Conservation (phyloP, 1,140 invertebrate species). For the Lordiphosa stackelbergi region DNA sequence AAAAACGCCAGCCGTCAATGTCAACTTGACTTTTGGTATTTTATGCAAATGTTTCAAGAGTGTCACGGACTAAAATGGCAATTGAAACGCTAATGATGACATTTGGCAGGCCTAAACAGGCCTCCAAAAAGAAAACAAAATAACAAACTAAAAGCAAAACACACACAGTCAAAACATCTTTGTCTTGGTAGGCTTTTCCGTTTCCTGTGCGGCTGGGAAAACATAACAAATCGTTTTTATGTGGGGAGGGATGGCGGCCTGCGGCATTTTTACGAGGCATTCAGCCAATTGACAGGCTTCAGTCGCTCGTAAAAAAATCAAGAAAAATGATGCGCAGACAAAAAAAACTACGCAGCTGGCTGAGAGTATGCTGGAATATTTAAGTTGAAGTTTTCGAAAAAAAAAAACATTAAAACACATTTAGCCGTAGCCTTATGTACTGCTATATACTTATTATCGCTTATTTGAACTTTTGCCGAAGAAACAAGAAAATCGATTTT, state of each 20-base stretch:
- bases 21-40: constrained; percentile 65
- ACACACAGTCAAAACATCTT: constrained; percentile 13
- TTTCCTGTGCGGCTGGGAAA: constrained; percentile 65
- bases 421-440: constrained; percentile 45
- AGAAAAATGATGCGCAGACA: constrained; percentile 71
- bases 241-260: constrained; percentile 21
- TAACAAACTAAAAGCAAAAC: constrained; percentile 66
- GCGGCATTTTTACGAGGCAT: constrained; percentile 74
- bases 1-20: constrained; percentile 38
- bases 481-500: constrained; percentile 64
- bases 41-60: constrained; percentile 69
- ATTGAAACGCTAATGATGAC: constrained; percentile 77
- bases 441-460: constrained; percentile 76
- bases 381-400: constrained; percentile 28
- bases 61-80: constrained; percentile 74
- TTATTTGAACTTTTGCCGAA: constrained; percentile 70
- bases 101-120: constrained; percentile 67
- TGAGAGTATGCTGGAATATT: constrained; percentile 70
- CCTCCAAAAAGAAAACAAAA: constrained; percentile 44
- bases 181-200: constrained; percentile 61
- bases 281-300: constrained; percentile 76
- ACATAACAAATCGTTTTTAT: constrained; percentile 70
- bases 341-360: constrained; percentile 51
- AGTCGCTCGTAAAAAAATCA: constrained; percentile 70
- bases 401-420: constrained; percentile 68